A percentile compares a stretch with the other conserved stretches of the same genome.
Evolutionary conservation across 2,797 vertebrate species (phyloP).

Genomic region (Macropus fuliginosus): DNA sequence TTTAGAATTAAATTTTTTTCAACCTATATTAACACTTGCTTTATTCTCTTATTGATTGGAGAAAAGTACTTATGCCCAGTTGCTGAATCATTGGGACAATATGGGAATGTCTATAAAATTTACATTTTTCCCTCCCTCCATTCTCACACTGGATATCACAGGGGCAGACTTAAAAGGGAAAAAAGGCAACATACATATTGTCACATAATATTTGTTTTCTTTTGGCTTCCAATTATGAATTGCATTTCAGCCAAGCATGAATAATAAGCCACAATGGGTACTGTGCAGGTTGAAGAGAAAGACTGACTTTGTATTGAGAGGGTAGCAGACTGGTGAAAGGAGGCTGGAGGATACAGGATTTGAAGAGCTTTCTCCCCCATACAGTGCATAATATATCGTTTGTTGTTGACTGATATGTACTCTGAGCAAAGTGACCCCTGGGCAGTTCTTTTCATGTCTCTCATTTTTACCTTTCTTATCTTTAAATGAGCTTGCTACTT

Average conservation of each 20-base stretch:
- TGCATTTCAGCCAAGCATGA: slow-evolving; percentile 29
- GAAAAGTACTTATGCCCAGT: slow-evolving; percentile 42
- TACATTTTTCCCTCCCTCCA: slow-evolving; percentile 15
- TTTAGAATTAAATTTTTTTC: slow-evolving; percentile 26
- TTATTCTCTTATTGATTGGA: slow-evolving; percentile 52
- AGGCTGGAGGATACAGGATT: not conserved
- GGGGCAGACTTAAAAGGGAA: not conserved
- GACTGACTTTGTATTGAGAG: not conserved
- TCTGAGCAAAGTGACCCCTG: slow-evolving; percentile 58
- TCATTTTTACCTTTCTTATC: slow-evolving; percentile 28
- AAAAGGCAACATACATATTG: not conserved
- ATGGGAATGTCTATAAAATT: not conserved
- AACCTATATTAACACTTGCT: slow-evolving; percentile 35
- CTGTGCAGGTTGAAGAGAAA: slow-evolving; percentile 34
- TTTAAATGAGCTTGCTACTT: slow-evolving; percentile 21
- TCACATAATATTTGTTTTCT: slow-evolving; percentile 1
- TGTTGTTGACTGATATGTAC: slow-evolving; percentile 10
- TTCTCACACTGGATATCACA: not conserved
- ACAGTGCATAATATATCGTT: slow-evolving; percentile 1
- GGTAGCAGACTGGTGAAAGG: slow-evolving; percentile 25
- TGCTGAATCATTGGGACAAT: not conserved
- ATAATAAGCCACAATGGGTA: slow-evolving; percentile 35
- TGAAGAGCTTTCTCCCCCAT: not conserved
- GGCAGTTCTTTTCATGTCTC: slow-evolving; percentile 55
- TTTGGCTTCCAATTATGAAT: not conserved